phyloP scores from a whole-genome alignment of 2,888 invertebrate genomes.

The Philereme vetulata region DNA sequence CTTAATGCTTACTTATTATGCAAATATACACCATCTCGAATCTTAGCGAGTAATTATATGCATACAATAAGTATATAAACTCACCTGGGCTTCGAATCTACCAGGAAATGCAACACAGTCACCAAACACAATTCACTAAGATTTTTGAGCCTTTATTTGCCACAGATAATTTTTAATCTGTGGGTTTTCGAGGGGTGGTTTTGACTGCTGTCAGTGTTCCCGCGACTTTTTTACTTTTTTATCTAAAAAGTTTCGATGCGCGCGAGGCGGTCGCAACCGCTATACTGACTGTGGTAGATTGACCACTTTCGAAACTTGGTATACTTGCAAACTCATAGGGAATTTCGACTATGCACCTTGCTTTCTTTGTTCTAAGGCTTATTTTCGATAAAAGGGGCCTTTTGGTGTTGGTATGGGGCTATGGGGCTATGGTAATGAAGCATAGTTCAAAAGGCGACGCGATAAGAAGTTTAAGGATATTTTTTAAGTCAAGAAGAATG shows the following conservation, averaged over 20 bases:
- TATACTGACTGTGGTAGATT: conserved; percentile 19
- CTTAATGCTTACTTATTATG: too few species aligned
- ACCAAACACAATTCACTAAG: conserved; percentile 10
- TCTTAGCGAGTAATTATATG: background rate
- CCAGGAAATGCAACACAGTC: background rate
- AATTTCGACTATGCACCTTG: conserved; percentile 22
- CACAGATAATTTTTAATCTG: conserved; percentile 17
- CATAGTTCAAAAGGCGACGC: conserved; percentile 10
- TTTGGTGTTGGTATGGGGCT: conserved; percentile 1
- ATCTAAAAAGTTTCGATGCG: conserved; percentile 27
- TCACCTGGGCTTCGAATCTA: conserved; percentile 12
- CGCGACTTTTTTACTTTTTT: conserved; percentile 33
- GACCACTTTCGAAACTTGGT: conserved; percentile 35
- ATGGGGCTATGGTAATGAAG: conserved; percentile 7
- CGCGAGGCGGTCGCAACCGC: conserved; percentile 21
- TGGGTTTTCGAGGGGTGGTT: conserved; percentile 10
- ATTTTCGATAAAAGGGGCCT: conserved; percentile 3
- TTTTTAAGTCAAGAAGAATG: conserved; percentile 3
- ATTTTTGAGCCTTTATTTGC: background rate
- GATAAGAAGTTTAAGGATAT: background rate
- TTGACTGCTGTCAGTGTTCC: conserved; percentile 35
- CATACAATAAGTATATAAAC: conserved; percentile 1
- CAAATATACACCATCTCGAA: too few species aligned
- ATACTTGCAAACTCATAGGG: conserved; percentile 13
- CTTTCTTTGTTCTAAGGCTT: conserved; percentile 7